Evolutionary conservation across 2,888 invertebrate species (phyloP).

Genomic region (Thereva unica): DNA sequence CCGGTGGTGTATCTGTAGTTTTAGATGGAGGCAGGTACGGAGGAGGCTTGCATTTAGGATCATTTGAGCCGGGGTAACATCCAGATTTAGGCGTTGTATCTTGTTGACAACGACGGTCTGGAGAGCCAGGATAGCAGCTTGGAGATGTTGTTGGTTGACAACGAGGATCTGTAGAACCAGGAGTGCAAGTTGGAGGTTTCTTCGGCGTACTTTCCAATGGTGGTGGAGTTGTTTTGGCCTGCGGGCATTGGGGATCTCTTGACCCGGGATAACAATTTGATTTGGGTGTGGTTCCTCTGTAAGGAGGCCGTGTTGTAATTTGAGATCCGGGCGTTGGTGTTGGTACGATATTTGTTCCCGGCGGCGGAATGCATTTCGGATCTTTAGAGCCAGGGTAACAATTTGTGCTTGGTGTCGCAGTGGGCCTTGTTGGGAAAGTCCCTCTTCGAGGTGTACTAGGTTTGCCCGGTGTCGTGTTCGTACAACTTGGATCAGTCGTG

Average conservation of each 20-base stretch:
- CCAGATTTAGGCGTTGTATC: slow-evolving; percentile 41
- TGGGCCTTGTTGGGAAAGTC: not conserved
- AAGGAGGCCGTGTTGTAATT: slow-evolving; percentile 32
- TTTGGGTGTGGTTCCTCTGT: slow-evolving; percentile 44
- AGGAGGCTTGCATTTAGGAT: slow-evolving; percentile 57
- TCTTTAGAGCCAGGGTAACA: slow-evolving; percentile 47
- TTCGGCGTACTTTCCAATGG: slow-evolving; percentile 43
- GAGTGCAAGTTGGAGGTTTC: slow-evolving; percentile 48
- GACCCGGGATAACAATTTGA: slow-evolving; percentile 45
- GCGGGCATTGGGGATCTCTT: slow-evolving; percentile 50
- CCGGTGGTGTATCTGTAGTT: slow-evolving; percentile 45
- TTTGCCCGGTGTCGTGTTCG: slow-evolving; percentile 38
- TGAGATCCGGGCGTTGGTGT: not conserved
- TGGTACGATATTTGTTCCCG: slow-evolving; percentile 27
- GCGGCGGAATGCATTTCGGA: slow-evolving; percentile 40
- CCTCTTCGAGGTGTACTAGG: slow-evolving; percentile 43
- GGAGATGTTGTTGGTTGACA: slow-evolving; percentile 48
- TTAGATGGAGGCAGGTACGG: slow-evolving; percentile 49
- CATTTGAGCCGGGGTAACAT: slow-evolving; percentile 51
- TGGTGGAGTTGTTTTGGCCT: slow-evolving; percentile 28
- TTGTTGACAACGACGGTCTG: slow-evolving; percentile 43
- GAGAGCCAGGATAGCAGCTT: slow-evolving; percentile 55
- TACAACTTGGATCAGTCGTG: slow-evolving; percentile 50
- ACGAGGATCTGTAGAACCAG: slow-evolving; percentile 50
- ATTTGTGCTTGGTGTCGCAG: slow-evolving; percentile 41